Conservation (phyloP, 2,797 vertebrate species). For the Rhinoraja longicauda region DNA sequence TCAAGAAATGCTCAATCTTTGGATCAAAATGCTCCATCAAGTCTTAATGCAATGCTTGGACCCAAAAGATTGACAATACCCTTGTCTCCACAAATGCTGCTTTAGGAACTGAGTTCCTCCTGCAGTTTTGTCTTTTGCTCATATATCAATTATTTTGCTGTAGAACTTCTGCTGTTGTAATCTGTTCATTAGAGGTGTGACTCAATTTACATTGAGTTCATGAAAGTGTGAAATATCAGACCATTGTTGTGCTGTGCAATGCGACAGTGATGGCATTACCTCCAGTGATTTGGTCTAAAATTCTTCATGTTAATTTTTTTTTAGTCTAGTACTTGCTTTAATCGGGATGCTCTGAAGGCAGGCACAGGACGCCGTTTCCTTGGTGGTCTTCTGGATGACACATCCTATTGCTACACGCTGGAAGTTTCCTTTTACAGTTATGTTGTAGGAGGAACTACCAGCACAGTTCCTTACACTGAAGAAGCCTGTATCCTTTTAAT, state of each 20-base stretch:
- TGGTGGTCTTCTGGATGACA: constrained; percentile 83
- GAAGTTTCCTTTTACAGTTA: constrained; percentile 98
- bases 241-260: not conserved
- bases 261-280: too few relatives aligned
- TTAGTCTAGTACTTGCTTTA: constrained; percentile 91
- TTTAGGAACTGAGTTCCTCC: too few relatives aligned
- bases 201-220: not conserved
- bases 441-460: constrained; percentile 63
- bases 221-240: not conserved
- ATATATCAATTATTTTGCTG: not conserved
- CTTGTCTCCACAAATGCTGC: too few relatives aligned
- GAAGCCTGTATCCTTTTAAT: constrained; percentile 91
- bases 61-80: too few relatives aligned
- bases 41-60: too few relatives aligned
- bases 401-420: constrained; percentile 93
- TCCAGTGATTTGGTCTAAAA: not conserved
- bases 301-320: constrained; percentile 34
- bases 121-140: too few relatives aligned
- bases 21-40: too few relatives aligned
- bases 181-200: not conserved
- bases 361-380: constrained; percentile 90
- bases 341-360: constrained; percentile 87
- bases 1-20: too few relatives aligned
- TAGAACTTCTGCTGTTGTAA: not conserved
- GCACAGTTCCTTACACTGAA: constrained; percentile 84